Evolutionary conservation across 2,888 invertebrate species (phyloP), one percentile per base, ranked within the genome.

Genomic region (Machimus atricapillus): DNA sequence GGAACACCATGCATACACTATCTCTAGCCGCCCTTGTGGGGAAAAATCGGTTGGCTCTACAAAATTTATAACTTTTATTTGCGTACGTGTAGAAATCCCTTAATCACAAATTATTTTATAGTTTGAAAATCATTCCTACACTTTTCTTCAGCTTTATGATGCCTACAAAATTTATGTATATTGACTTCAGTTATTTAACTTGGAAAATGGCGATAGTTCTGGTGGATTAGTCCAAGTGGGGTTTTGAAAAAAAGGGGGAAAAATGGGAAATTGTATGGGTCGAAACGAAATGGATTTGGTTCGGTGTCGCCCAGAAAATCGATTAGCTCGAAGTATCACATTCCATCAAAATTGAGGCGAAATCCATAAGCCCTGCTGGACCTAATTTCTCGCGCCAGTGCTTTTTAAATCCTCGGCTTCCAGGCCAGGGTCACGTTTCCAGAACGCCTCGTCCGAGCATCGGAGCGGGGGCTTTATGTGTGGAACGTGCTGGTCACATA

Each of bases 401-500:
- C 40, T 40, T 73, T 73, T 83, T 83, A 83, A 83, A 66, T 83
- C 86, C 83, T 86, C 86, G 16, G 77, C 82, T 78, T 86, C 83
- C 43, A 83, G 73, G 86, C 81, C 83, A 66, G 81, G 76, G 86
- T 87, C 87, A 87, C 87, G 87, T 87, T 86, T 77, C 74, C 73
- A 52, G 81, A 27, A 66, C 66, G 52, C 23, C 23, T 16, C 81
- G 23, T 14, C 16, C 19, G 23, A 56, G 1, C 2, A 81, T 34
- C 73, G 43, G 40, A 87, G 81, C 78, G 73, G 43, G 78, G 82
- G 86, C 86, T 87, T 87, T 87, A 87, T 87, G 87, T 86, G 86
- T 87, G 78, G 66, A 81, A 86, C 87, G 87, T 87, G 87, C 86
- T 87, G 86, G 87, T 86, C 87, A 87, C 83, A 83, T 86, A 87